A percentile compares a stretch with the other conserved stretches of the same genome.
Evolutionary conservation across 2,888 invertebrate species (phyloP).

Genomic region (Amphimallon solstitiale): DNA sequence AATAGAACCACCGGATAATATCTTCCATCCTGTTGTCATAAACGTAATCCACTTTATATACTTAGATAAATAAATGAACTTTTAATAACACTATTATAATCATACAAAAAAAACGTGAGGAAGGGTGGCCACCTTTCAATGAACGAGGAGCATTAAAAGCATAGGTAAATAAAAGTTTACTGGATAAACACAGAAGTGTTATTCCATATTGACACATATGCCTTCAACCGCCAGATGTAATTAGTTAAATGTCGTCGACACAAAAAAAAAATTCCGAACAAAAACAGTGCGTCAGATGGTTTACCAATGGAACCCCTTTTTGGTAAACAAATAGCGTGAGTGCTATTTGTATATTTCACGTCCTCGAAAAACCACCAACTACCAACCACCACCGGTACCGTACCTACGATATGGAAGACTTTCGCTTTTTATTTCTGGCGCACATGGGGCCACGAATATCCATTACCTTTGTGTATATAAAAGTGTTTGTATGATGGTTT

Average conservation of each 20-base stretch:
- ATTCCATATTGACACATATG: conserved; percentile 29
- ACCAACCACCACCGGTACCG: too few relatives aligned
- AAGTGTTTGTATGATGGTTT: too few relatives aligned
- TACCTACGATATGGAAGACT: too few relatives aligned
- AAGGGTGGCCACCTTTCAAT: conserved; percentile 12
- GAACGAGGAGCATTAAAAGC: conserved; percentile 21
- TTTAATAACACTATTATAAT: not conserved
- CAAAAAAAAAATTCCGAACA: not conserved
- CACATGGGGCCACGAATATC: too few relatives aligned
- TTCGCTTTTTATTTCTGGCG: too few relatives aligned
- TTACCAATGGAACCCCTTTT: conserved; percentile 7
- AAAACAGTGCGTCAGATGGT: conserved; percentile 4
- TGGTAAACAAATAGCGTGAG: conserved; percentile 26
- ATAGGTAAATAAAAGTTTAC: conserved; percentile 19
- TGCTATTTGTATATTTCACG: conserved; percentile 17
- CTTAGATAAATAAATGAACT: not conserved
- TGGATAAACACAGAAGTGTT: conserved; percentile 29
- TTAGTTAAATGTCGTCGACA: conserved; percentile 23
- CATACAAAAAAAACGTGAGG: conserved; percentile 4
- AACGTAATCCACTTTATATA: not conserved
- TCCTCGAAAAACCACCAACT: conserved; percentile 22
- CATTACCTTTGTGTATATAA: too few relatives aligned
- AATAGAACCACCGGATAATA: too few relatives aligned
- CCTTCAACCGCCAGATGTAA: conserved; percentile 26
- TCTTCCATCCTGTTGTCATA: too few relatives aligned